A percentile compares a stretch with the other conserved stretches of the same genome.
Evolutionary conservation across 2,888 invertebrate species (phyloP).

Genomic region (Priocnemis perturbator): DNA sequence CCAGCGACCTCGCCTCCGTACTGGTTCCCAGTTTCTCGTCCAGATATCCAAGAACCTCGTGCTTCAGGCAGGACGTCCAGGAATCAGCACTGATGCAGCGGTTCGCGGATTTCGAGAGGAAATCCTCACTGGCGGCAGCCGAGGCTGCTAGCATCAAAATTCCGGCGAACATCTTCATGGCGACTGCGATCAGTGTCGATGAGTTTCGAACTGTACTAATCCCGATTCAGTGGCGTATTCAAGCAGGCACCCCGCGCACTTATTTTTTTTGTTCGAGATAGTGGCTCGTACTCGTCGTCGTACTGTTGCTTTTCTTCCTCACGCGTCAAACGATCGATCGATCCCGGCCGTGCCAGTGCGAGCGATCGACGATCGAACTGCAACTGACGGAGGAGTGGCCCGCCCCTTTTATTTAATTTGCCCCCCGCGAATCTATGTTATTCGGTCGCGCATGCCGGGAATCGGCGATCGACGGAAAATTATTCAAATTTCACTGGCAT

Average conservation of each 20-base stretch:
- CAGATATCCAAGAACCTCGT: conserved; percentile 85
- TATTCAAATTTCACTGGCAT: conserved; percentile 74
- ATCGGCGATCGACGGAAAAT: conserved; percentile 72
- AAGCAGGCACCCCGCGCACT: conserved; percentile 12
- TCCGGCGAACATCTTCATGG: conserved; percentile 54
- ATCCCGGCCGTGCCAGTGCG: conserved; percentile 52
- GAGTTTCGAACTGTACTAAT: conserved; percentile 17
- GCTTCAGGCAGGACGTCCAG: conserved; percentile 85
- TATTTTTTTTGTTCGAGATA: not conserved
- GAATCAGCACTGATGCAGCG: conserved; percentile 83
- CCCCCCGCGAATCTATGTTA: conserved; percentile 73
- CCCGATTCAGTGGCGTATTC: no score
- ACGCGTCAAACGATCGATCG: conserved; percentile 49
- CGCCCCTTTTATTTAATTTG: conserved; percentile 75
- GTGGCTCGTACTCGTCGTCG: not conserved
- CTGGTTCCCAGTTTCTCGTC: conserved; percentile 81
- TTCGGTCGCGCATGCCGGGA: conserved; percentile 74
- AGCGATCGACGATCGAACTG: conserved; percentile 74
- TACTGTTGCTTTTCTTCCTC: no score
- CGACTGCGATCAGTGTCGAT: no score
- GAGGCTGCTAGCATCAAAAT: conserved; percentile 78
- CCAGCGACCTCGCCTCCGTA: conserved; percentile 67
- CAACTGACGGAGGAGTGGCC: conserved; percentile 74
- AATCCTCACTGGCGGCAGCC: conserved; percentile 62
- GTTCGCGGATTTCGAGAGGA: conserved; percentile 76